A percentile compares a stretch with the other conserved stretches of the same genome.
Conservation (phyloP, 2,797 vertebrate species). For the Myotis planiceps region DNA sequence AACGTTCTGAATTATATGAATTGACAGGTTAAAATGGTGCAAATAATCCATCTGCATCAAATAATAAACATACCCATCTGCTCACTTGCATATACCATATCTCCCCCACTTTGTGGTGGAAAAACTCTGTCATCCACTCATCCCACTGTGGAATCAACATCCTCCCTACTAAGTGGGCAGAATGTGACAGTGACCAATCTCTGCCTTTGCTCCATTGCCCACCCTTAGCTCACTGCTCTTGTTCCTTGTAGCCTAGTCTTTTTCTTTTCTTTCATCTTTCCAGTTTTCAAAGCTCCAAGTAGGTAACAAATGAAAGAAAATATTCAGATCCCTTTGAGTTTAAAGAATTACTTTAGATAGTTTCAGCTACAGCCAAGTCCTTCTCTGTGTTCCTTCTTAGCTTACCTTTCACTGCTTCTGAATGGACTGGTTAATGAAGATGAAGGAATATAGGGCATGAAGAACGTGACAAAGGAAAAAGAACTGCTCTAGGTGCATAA, state of each 20-base stretch:
- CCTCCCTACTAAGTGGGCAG: background rate
- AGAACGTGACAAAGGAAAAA: background rate
- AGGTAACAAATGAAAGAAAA: constrained; percentile 37
- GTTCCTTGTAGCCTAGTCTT: background rate
- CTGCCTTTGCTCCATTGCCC: background rate
- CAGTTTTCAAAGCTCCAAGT: background rate
- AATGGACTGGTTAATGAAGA: background rate
- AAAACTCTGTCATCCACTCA: background rate
- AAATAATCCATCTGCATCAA: background rate
- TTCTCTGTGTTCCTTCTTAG: background rate
- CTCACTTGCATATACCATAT: background rate
- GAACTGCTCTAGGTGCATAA: background rate
- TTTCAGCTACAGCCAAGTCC: background rate
- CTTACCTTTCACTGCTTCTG: background rate
- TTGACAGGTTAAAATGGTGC: background rate
- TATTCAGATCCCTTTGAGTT: background rate
- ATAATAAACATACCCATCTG: background rate
- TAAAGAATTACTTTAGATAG: background rate
- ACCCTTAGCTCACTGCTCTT: background rate
- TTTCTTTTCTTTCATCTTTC: background rate
- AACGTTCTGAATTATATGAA: background rate
- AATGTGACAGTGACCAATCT: background rate
- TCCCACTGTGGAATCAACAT: background rate
- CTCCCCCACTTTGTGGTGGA: background rate
- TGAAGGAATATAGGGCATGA: background rate